Evolutionary conservation across 2,888 invertebrate species (phyloP).

Genomic region (Agelastica alni): DNA sequence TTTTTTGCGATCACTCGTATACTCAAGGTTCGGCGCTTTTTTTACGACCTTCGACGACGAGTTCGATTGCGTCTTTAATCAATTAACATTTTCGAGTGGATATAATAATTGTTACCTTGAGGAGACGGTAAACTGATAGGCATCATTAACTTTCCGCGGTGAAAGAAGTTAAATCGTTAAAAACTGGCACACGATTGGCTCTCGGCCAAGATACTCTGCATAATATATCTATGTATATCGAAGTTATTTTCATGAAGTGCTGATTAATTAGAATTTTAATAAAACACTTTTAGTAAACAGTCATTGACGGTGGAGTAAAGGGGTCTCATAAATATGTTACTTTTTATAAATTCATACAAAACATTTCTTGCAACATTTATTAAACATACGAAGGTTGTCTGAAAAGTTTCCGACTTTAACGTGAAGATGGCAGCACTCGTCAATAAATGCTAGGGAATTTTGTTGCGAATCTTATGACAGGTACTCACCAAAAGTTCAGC

Average conservation of each 20-base stretch:
- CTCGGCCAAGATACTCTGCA: constrained; percentile 21
- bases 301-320: too few relatives aligned
- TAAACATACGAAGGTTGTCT: too few relatives aligned
- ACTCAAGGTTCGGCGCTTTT: constrained; percentile 17
- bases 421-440: too few relatives aligned
- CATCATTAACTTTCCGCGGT: constrained; percentile 21
- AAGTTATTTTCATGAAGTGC: constrained; percentile 17
- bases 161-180: constrained; percentile 21
- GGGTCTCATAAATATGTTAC: too few relatives aligned
- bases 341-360: too few relatives aligned
- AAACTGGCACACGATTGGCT: constrained; percentile 27
- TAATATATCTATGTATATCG: constrained; percentile 2
- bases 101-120: constrained; percentile 31
- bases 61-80: constrained; percentile 21
- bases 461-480: too few relatives aligned
- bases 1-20: too few relatives aligned
- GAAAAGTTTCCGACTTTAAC: too few relatives aligned
- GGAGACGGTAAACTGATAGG: constrained; percentile 20
- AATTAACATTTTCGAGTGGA: constrained; percentile 27
- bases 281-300: too few relatives aligned
- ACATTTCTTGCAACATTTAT: too few relatives aligned
- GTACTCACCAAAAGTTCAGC: too few relatives aligned
- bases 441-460: too few relatives aligned
- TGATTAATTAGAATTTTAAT: constrained; percentile 10
- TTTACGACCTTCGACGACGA: constrained; percentile 25